A percentile compares a stretch with the other conserved stretches of the same genome.
phyloP scores from a whole-genome alignment of 2,888 invertebrate genomes.

The Cynaeus angustus region DNA sequence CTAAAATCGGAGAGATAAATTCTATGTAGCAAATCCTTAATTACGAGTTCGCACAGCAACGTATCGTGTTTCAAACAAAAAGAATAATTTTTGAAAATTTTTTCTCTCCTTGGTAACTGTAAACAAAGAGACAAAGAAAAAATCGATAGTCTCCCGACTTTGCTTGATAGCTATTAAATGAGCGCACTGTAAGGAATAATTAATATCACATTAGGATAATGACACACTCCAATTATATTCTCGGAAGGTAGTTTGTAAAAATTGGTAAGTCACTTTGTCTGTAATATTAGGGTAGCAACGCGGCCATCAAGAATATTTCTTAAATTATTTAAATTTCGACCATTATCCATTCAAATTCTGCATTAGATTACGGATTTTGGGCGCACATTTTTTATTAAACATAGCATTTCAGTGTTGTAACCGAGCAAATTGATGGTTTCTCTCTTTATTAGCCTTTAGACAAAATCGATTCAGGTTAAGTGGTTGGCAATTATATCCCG shows the following conservation, averaged over 20 bases:
- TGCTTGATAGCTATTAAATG: not conserved
- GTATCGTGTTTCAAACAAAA: no score
- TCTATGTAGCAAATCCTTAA: no score
- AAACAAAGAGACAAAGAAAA: not conserved
- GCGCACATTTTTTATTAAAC: slow-evolving; percentile 33
- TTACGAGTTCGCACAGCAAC: no score
- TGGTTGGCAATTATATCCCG: slow-evolving; percentile 38
- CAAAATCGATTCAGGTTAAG: slow-evolving; percentile 41
- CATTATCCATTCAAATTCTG: slow-evolving; percentile 41
- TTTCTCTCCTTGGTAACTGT: no score
- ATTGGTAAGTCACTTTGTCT: not conserved
- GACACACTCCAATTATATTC: slow-evolving; percentile 1
- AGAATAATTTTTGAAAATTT: no score
- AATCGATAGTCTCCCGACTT: not conserved
- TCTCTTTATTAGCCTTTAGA: slow-evolving; percentile 31
- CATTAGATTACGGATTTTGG: slow-evolving; percentile 33
- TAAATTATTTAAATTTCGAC: slow-evolving; percentile 34
- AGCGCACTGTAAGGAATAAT: not conserved
- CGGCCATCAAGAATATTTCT: slow-evolving; percentile 11
- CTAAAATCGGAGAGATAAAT: no score
- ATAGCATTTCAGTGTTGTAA: slow-evolving; percentile 39
- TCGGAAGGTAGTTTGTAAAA: slow-evolving; percentile 1
- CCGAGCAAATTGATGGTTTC: slow-evolving; percentile 31
- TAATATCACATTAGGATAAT: slow-evolving; percentile 36
- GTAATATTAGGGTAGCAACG: not conserved